phyloP scores from a whole-genome alignment of 1,140 invertebrate genomes.

The Probaryconus sp. region DNA sequence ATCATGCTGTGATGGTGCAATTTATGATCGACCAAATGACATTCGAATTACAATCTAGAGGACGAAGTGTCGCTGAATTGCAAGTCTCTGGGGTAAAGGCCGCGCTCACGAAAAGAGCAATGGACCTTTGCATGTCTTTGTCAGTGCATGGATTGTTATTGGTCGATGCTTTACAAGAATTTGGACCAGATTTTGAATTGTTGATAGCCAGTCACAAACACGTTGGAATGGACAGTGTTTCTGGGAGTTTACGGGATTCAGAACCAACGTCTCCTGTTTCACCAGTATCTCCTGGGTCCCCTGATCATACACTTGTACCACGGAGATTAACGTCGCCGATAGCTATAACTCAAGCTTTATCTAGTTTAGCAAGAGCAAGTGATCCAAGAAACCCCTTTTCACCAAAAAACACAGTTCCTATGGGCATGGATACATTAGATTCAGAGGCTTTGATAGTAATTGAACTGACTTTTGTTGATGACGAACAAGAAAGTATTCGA shows the following conservation, averaged over 20 bases:
- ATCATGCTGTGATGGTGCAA: conserved; percentile 89
- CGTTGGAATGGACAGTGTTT: conserved; percentile 95
- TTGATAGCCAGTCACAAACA: conserved; percentile 96
- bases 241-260: conserved; percentile 93
- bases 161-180: conserved; percentile 96
- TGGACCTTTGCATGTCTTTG: conserved; percentile 86
- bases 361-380: conserved; percentile 68
- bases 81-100: conserved; percentile 93
- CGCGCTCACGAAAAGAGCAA: conserved; percentile 84
- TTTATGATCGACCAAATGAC: conserved; percentile 93
- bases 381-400: conserved; percentile 68
- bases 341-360: conserved; percentile 81
- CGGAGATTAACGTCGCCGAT: conserved; percentile 79
- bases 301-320: conserved; percentile 74
- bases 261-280: conserved; percentile 92
- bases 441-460: conserved; percentile 91
- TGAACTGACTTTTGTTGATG: conserved; percentile 87
- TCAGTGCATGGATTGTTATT: conserved; percentile 94
- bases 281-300: conserved; percentile 84
- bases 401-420: conserved; percentile 66
- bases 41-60: conserved; percentile 90
- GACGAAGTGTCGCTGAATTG: conserved; percentile 91
- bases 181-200: conserved; percentile 96
- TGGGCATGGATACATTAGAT: conserved; percentile 79
- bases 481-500: conserved; percentile 82